Conservation (phyloP, 2,888 invertebrate genomes). For the Diplazon laetatorius region DNA sequence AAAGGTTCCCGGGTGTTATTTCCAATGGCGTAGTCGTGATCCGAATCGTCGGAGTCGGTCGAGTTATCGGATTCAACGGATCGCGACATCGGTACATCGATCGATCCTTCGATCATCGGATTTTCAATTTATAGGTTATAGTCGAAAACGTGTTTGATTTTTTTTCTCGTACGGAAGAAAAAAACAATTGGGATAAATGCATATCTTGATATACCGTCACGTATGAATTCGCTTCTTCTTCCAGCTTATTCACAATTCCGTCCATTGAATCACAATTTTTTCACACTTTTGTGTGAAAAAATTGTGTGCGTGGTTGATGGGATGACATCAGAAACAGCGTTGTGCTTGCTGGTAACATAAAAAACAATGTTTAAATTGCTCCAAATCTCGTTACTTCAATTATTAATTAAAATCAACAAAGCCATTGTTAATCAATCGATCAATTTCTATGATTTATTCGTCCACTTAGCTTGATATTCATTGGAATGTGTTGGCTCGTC, state of each 20-base stretch:
- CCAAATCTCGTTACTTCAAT: background rate
- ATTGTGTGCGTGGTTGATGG: no score
- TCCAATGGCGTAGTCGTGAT: background rate
- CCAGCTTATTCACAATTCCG: background rate
- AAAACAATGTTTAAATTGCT: no score
- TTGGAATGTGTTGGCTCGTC: no score
- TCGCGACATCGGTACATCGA: conserved; percentile 21
- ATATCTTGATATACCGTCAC: background rate
- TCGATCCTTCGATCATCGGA: background rate
- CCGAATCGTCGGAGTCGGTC: conserved; percentile 31
- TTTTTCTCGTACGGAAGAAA: background rate
- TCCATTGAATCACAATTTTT: background rate
- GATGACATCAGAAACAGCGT: no score
- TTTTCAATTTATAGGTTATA: conserved; percentile 32
- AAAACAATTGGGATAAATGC: conserved; percentile 5
- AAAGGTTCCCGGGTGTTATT: conserved; percentile 24
- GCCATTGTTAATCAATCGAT: background rate
- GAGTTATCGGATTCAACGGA: conserved; percentile 47
- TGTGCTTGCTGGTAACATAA: no score
- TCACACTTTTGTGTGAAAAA: no score
- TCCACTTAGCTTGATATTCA: no score
- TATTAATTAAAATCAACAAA: background rate
- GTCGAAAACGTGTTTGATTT: conserved; percentile 26
- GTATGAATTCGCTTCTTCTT: background rate
- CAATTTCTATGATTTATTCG: no score